These are phyloP conservation scores for Amphipoea lucens DNA, from an alignment of 2,888 invertebrate genomes.

Conservation along the genomic window DNA sequence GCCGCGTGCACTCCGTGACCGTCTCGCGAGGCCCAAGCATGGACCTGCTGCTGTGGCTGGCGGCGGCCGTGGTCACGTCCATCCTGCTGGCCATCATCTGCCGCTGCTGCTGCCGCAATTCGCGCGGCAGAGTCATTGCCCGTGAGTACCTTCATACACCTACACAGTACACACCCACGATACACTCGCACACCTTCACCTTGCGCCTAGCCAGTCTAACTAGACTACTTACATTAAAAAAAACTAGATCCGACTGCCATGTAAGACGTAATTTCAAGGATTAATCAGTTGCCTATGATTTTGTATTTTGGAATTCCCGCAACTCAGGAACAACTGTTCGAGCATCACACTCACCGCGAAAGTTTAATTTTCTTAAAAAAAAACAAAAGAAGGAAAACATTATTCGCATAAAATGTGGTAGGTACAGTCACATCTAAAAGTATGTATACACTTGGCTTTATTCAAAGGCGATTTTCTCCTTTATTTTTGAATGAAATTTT, in stretches of 20 bases:
- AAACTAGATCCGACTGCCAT: background rate
- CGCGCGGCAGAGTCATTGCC: constrained; percentile 75
- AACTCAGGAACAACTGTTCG: too few species aligned
- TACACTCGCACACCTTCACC: background rate
- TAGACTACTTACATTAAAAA: background rate
- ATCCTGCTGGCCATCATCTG: constrained; percentile 71
- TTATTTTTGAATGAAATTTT: too few species aligned
- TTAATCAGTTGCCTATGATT: background rate
- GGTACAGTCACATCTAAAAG: too few species aligned
- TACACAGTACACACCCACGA: too few species aligned
- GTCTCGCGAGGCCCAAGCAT: constrained; percentile 17
- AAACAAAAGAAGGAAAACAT: background rate
- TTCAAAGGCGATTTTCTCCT: too few species aligned
- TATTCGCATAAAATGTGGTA: background rate
- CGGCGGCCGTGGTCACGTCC: constrained; percentile 63
- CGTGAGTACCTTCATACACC: constrained; percentile 67
- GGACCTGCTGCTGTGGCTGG: constrained; percentile 63
- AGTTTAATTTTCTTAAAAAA: background rate
- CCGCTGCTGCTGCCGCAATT: constrained; percentile 74
- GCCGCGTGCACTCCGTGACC: constrained; percentile 26
- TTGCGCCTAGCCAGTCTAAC: background rate
- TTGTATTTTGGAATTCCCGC: background rate
- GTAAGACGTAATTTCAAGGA: background rate
- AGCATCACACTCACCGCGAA: background rate
- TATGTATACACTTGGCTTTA: too few species aligned